Base-by-base conservation (phyloP, 1,140 invertebrate genomes). In the Drosophila littoralis region DNA sequence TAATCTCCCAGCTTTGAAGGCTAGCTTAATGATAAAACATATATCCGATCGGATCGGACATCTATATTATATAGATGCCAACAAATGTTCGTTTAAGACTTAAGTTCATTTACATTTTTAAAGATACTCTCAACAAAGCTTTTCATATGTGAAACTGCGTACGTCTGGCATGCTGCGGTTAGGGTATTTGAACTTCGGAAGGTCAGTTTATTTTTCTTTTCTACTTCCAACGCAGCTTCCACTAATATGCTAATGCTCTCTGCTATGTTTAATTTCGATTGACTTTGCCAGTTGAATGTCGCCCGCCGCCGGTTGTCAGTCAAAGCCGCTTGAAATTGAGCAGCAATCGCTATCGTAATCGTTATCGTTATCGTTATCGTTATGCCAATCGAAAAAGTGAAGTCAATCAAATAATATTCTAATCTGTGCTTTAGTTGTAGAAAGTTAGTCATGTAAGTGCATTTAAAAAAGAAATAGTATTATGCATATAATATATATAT, bases 241-340 rank as follows among this genome's bases (percentile, higher is more conserved):
- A 12, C 13, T 43, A n/a, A 55, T 17, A 73, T 77, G 77, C 59
- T 72, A 60, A 73, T 52, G 45, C 46, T 22, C 52, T 45, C 32
- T 50, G 9, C 54, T 36, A 28, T 8, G 36, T 8, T 15, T 32
- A 54, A 52, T 57, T 57, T 40, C 32, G 3, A 63, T 48, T 32
- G 54, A 28, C 10, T 61, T 55, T 42, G 52, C 36, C 72, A 69
- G 65, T 75, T 61, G 65, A 61, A 50, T 67, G 69, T 81, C 59
- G 77, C 75, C 75, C 63, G 70, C 69, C 17, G 64, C 33, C 55
- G 64, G 57, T 43, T 69, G 67, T 43, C 51, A 58, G 33, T 76
- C 79, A 77, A 63, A 60, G 63, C 32, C 78, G 78, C 74, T 60
- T 10, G 32, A 43, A 32, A 9, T 43, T 51, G 10, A n/a, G 13